A percentile compares a stretch with the other conserved stretches of the same genome.
Evolutionary conservation across 2,113 vertebrate species (phyloP).

Genomic region (Gnathonemus longibarbis): DNA sequence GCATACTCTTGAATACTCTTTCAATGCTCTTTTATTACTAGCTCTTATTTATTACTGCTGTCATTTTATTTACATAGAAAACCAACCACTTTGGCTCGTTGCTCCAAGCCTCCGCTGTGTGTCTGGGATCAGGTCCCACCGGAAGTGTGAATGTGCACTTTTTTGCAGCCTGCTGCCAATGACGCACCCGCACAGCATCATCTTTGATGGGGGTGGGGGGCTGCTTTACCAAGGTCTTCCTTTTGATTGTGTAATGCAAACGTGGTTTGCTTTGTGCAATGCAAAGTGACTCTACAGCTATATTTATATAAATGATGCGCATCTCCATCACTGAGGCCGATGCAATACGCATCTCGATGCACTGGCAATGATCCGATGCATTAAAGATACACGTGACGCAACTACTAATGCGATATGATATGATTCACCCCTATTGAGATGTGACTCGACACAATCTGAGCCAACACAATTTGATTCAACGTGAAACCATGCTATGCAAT

Average conservation of each 20-base stretch:
- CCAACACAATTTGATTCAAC: not conserved
- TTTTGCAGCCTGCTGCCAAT: conserved; percentile 82
- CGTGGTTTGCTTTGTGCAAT: not conserved
- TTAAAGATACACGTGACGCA: not conserved
- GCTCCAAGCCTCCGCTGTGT: conserved; percentile 82
- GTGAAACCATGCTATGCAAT: not conserved
- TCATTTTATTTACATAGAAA: conserved; percentile 51
- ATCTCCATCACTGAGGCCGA: not conserved
- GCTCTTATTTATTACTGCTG: not conserved
- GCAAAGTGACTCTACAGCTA: not conserved
- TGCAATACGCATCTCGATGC: not conserved
- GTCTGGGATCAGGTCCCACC: conserved; percentile 66
- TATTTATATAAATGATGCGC: not conserved
- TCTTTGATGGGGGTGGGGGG: conserved; percentile 69
- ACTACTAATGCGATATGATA: not conserved
- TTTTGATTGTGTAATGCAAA: not conserved
- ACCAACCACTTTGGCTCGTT: conserved; percentile 91
- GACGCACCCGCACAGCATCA: conserved; percentile 81
- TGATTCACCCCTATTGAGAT: not conserved
- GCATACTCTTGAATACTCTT: not conserved
- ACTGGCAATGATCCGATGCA: not conserved
- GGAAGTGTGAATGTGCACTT: conserved; percentile 77
- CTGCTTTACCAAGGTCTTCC: not conserved
- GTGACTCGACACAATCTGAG: not conserved
- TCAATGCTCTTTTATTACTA: not conserved